Conservation (phyloP, 2,888 invertebrate genomes). For the Protonemura montana region DNA sequence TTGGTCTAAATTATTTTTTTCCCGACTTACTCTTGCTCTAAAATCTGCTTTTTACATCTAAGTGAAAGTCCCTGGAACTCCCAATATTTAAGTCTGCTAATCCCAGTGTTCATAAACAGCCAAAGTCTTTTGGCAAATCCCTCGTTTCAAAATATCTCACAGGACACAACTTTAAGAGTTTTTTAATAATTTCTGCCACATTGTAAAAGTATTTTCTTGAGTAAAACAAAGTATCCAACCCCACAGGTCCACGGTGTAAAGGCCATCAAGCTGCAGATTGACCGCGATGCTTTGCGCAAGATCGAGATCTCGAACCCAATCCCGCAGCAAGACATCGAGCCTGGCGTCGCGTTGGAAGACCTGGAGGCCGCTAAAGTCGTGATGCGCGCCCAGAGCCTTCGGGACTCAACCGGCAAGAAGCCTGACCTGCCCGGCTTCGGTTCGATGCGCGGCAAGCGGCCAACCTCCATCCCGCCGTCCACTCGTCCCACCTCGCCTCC, state of each 20-base stretch:
- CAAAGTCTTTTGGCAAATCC: too few relatives aligned
- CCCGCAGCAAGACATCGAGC: slow-evolving; percentile 72
- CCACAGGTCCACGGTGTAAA: slow-evolving; percentile 65
- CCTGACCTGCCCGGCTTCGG: slow-evolving; percentile 78
- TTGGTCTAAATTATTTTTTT: too few relatives aligned
- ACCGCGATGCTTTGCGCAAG: slow-evolving; percentile 75
- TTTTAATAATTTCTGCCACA: too few relatives aligned
- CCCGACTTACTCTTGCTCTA: too few relatives aligned
- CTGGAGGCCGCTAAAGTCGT: slow-evolving; percentile 68
- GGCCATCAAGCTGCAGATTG: slow-evolving; percentile 68
- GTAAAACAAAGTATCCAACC: slow-evolving; percentile 58
- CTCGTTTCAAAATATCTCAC: too few relatives aligned
- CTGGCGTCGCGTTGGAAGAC: slow-evolving; percentile 65
- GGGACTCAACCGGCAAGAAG: slow-evolving; percentile 62
- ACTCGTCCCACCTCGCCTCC: slow-evolving; percentile 78
- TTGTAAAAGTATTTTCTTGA: too few relatives aligned
- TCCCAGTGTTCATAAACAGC: too few relatives aligned
- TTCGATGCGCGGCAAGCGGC: slow-evolving; percentile 80
- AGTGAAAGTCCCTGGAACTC: too few relatives aligned
- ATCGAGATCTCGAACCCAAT: slow-evolving; percentile 87
- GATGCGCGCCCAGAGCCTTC: slow-evolving; percentile 83
- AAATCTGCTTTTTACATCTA: too few relatives aligned
- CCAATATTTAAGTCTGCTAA: too few relatives aligned
- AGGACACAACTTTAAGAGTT: too few relatives aligned
- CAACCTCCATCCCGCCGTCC: slow-evolving; percentile 74